phyloP scores from a whole-genome alignment of 2,113 vertebrate species.

The Hiodon tergisus region DNA sequence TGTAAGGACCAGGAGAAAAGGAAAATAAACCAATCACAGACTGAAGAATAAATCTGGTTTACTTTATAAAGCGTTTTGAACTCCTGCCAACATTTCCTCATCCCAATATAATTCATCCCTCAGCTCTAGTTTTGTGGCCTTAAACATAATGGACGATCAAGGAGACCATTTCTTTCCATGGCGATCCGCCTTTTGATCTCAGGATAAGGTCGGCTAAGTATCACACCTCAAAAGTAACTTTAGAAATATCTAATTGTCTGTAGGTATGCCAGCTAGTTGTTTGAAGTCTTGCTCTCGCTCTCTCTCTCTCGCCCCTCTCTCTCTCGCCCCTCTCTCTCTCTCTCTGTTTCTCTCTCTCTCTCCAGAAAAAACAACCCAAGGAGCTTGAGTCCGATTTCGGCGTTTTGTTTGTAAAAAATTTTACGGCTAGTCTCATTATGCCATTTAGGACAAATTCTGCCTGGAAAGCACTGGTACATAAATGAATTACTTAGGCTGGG shows the following conservation, averaged over 20 bases:
- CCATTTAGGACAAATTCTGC: conserved; percentile 81
- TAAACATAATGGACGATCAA: conserved; percentile 49
- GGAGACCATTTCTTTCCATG: conserved; percentile 36
- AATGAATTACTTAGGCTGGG: conserved; percentile 87
- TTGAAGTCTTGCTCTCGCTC: conserved; percentile 43
- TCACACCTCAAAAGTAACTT: conserved; percentile 56
- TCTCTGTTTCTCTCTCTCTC: conserved; percentile 30
- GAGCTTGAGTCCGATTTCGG: neutral
- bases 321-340: conserved; percentile 45
- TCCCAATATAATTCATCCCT: conserved; percentile 44
- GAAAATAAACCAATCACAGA: conserved; percentile 60
- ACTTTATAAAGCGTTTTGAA: conserved; percentile 63
- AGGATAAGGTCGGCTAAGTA: conserved; percentile 47
- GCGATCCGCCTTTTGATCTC: conserved; percentile 47
- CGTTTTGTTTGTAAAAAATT: conserved; percentile 48
- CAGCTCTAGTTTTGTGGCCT: conserved; percentile 51
- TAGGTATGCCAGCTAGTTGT: conserved; percentile 51
- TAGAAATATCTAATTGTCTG: conserved; percentile 59
- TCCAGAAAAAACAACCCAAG: neutral
- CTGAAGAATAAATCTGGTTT: conserved; percentile 59
- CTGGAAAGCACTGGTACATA: conserved; percentile 72
- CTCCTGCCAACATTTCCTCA: conserved; percentile 45
- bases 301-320: conserved; percentile 25
- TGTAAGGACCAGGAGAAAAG: conserved; percentile 42
- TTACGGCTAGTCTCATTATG: conserved; percentile 84